Evolutionary conservation across 1,140 invertebrate species (phyloP), one percentile per base, ranked within the genome.

Genomic region (Monomorium pharaonis): DNA sequence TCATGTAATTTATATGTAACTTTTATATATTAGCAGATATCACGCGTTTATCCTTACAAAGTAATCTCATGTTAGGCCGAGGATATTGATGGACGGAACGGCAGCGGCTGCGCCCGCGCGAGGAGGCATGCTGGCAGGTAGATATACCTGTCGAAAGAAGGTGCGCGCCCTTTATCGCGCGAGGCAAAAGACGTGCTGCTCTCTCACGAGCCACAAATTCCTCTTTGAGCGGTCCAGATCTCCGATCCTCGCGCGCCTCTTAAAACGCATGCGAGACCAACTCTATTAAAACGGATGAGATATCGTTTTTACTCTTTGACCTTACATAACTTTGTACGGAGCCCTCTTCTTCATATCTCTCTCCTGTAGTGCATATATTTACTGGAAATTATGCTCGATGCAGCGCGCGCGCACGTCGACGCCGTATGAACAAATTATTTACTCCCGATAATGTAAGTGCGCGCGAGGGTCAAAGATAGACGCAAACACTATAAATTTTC

Each of bases 131-230:
- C 74, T 51, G 27, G 47, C 88, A 70, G 70, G 85, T 89, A 72
- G 77, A 89, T 89, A 87, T 78, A 84, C 78, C 88, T 87, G 88
- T 90, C 88, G 85, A 89, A 87, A 78, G 78, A 56, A 80, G 85
- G 84, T 83, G 78, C 85, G 74, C 78, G 72, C 63, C 86, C 74
- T 74, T 86, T 65, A 85, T 80, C 42, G 76, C 54, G 51, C 69
- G 62, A 44, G 77, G 76, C 86, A 67, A n/a, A n/a, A 51, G 87
- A 83, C 84, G 88, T 80, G 75, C n/a, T 33, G 37, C 37, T 37
- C 86, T 86, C 76, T 88, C 62, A 85, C 86, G 86, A 87, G 51
- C 58, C 58, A 27, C 56, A 70, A 67, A 80, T 89, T 89, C 83
- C 30, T 88, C 42, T 60, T 69, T 65, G 63, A 27, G 54, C 85